These are phyloP conservation scores for Ammodytes marinus DNA, from an alignment of 2,113 vertebrate species.

Conservation along the genomic window DNA sequence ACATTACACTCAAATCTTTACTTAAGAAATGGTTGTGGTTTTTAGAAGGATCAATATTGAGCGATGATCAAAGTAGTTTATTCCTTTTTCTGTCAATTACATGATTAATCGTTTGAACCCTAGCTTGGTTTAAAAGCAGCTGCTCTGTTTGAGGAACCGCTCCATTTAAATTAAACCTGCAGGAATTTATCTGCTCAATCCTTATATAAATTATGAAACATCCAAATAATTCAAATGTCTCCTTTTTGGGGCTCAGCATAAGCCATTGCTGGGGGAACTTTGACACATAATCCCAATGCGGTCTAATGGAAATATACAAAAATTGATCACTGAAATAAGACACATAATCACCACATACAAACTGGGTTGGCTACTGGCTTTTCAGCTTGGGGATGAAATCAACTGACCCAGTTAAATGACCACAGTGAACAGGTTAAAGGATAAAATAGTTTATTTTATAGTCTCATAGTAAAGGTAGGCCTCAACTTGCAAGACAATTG, in stretches of 20 bases:
- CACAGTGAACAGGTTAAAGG: conserved; percentile 80
- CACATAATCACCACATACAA: background rate
- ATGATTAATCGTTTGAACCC: background rate
- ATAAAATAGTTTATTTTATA: conserved; percentile 99
- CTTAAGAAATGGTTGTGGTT: background rate
- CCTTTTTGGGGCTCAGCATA: background rate
- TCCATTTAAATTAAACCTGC: background rate
- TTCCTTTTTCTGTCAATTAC: background rate
- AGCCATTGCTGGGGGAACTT: background rate
- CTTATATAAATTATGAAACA: background rate
- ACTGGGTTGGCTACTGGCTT: background rate
- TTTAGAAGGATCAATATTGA: no score
- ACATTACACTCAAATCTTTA: background rate
- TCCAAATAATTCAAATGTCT: conserved; percentile 7
- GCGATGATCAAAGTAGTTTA: no score
- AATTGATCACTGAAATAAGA: background rate
- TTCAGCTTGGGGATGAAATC: background rate
- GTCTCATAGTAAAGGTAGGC: conserved; percentile 99
- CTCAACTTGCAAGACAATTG: conserved; percentile 98
- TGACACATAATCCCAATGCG: background rate
- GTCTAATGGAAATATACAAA: background rate
- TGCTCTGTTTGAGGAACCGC: background rate
- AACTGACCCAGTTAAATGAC: conserved; percentile 2
- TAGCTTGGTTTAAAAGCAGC: background rate
- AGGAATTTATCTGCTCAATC: background rate